These are phyloP conservation scores for Empis livida DNA, from an alignment of 2,888 invertebrate species.

Conservation along the genomic window DNA sequence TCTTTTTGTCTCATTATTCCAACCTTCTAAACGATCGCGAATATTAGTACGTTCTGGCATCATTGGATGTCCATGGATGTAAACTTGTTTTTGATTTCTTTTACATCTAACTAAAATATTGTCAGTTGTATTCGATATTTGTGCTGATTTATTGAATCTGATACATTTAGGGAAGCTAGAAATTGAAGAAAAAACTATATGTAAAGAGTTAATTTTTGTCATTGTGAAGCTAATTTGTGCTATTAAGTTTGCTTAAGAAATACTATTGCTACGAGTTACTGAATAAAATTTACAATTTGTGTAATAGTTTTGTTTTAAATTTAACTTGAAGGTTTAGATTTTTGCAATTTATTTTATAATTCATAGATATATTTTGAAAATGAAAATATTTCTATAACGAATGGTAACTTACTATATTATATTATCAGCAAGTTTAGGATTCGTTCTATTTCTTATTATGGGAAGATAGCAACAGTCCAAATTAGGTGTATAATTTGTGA, in stretches of 20 bases:
- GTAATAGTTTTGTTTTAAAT: no score
- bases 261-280: no score
- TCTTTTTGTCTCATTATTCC: slow-evolving; percentile 19
- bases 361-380: no score
- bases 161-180: slow-evolving; percentile 36
- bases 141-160: slow-evolving; percentile 32
- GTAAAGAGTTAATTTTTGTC: no score
- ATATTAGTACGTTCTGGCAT: slow-evolving; percentile 40
- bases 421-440: no score
- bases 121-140: slow-evolving; percentile 32
- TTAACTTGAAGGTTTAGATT: no score
- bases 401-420: background rate
- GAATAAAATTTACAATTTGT: no score
- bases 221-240: no score
- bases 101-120: slow-evolving; percentile 41
- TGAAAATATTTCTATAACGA: no score
- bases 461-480: slow-evolving; percentile 30
- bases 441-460: slow-evolving; percentile 26
- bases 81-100: slow-evolving; percentile 22
- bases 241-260: no score
- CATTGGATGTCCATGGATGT: slow-evolving; percentile 40
- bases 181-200: slow-evolving; percentile 11
- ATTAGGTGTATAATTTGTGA: slow-evolving; percentile 11
- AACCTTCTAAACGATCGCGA: slow-evolving; percentile 33
- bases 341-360: no score